phyloP scores from a whole-genome alignment of 2,113 vertebrate species.

The Collichthys lucidus region DNA sequence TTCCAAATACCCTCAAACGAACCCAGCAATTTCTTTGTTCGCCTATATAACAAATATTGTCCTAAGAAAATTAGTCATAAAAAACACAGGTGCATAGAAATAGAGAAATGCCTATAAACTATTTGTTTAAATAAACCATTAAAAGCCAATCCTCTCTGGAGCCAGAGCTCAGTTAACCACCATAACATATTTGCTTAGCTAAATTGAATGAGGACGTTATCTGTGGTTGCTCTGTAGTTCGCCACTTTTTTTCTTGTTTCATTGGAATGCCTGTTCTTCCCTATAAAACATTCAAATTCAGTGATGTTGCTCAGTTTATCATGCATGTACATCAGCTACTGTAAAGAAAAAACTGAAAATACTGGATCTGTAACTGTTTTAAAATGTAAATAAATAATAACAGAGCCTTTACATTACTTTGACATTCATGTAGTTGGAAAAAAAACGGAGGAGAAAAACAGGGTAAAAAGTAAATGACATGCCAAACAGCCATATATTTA shows the following conservation, averaged over 20 bases:
- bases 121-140: slow-evolving; percentile 53
- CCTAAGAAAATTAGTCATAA: neutral
- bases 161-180: slow-evolving; percentile 25
- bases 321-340: neutral
- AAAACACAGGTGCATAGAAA: slow-evolving; percentile 45
- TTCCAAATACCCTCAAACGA: too few species aligned
- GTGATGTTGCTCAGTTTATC: neutral
- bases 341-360: neutral
- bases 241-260: slow-evolving; percentile 32
- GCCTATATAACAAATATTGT: neutral
- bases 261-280: neutral
- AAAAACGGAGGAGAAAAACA: neutral
- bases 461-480: neutral
- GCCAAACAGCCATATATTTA: slow-evolving; percentile 53
- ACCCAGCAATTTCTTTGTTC: too few species aligned
- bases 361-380: neutral
- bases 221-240: slow-evolving; percentile 20
- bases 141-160: slow-evolving; percentile 31
- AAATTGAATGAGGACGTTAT: slow-evolving; percentile 23
- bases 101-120: slow-evolving; percentile 27
- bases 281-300: neutral
- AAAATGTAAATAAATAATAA: slow-evolving; percentile 28
- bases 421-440: neutral
- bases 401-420: neutral
- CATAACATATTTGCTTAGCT: slow-evolving; percentile 58